Base-by-base conservation (phyloP, 2,888 invertebrate species). In the Cosmia trapezina region DNA sequence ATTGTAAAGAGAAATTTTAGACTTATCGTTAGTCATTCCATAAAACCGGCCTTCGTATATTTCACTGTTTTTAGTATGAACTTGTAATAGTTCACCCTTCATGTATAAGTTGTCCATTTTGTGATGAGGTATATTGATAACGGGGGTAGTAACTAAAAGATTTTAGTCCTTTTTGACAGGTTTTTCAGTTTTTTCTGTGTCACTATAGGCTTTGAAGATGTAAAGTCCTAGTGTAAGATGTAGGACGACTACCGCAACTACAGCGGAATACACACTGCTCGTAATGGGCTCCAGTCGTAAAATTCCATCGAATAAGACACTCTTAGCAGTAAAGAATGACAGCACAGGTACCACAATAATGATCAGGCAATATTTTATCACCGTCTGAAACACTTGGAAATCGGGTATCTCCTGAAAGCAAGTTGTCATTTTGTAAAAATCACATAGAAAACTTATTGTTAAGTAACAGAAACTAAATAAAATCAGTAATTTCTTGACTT, bases 231-330 rank as follows among this genome's bases (percentile, higher is more conserved):
- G 91, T 5, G 98, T 98, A 79, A 98, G 89, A 90, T 98, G 98
- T 68, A 98, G 94, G 9, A 97, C 97, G 9, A 98, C 87, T 14
- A 98, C 97, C 0, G 98, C 98, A 61, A 97, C 96, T 54, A 98
- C 97, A 41, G 98, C 98, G 6, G 98, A 97, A 91, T 97, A 98
- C 49, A 98, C 98, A 92, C 98, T 98, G 86, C 98, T 97, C 33
- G 97, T 96, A 57, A 98, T 92, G 45, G 96, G 92, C 60, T 96
- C 94, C 79, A 97, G 86, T 47, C 91, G 89, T 60, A 97, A 93
- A 81, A 97, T 94, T 94, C 97, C 97, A 95, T 98, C 98, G 90
- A 98, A 97, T 73, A 98, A 87, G 72, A 97, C 93, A 63, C 96
- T 91, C 93, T 98, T 98, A 47, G 97, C 96, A 14, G 94, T 88